Evolutionary conservation across 2,113 vertebrate genomes (phyloP).

Genomic region (Hippocampus comes): DNA sequence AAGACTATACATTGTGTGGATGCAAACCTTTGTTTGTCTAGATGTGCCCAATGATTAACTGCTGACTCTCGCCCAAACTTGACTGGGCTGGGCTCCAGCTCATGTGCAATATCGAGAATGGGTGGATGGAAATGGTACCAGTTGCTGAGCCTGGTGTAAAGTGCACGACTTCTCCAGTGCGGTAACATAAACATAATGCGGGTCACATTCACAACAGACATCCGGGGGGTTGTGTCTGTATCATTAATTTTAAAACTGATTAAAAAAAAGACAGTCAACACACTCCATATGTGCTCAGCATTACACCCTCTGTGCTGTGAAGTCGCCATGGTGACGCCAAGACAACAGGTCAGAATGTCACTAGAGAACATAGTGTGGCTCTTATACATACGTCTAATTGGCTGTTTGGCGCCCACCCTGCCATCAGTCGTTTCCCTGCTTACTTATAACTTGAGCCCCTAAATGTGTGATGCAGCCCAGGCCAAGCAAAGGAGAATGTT

Average conservation of each 20-base stretch:
- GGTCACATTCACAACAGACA: slow-evolving; percentile 29
- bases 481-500: slow-evolving; percentile 19
- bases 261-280: slow-evolving; percentile 11
- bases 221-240: slow-evolving; percentile 8
- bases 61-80: too few relatives aligned
- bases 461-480: slow-evolving; percentile 25
- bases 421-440: slow-evolving; percentile 7
- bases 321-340: slow-evolving; percentile 61
- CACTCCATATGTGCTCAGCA: slow-evolving; percentile 21
- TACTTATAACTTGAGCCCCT: slow-evolving; percentile 42
- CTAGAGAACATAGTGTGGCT: slow-evolving; percentile 47
- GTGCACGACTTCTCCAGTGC: slow-evolving; percentile 13
- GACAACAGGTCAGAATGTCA: slow-evolving; percentile 67
- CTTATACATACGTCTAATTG: slow-evolving; percentile 48
- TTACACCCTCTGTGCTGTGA: slow-evolving; percentile 48
- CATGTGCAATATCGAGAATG: not conserved
- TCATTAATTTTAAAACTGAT: slow-evolving; percentile 22
- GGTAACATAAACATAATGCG: slow-evolving; percentile 36
- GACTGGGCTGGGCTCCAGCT: too few relatives aligned
- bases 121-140: slow-evolving; percentile 17
- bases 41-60: too few relatives aligned
- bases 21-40: not conserved
- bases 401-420: slow-evolving; percentile 16
- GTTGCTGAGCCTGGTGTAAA: slow-evolving; percentile 29
- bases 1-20: not conserved